Evolutionary conservation across 2,888 invertebrate species (phyloP).

Genomic region (Julus scandinavius): DNA sequence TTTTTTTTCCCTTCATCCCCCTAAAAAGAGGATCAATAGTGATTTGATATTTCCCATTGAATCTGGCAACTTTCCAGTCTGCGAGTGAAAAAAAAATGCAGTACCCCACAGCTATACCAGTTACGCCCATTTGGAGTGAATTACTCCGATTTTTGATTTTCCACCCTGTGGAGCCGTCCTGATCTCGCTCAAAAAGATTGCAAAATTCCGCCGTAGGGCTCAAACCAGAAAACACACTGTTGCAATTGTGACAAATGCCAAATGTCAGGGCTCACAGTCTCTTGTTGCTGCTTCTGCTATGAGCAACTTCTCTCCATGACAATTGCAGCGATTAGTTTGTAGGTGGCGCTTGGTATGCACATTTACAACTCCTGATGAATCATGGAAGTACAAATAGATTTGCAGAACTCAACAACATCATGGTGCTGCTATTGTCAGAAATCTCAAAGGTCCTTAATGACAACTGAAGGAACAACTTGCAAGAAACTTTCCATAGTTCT

Average conservation of each 20-base stretch:
- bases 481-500: too few species aligned
- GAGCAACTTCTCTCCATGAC: neutral
- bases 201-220: conserved; percentile 26
- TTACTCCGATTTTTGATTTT: conserved; percentile 47
- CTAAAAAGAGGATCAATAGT: conserved; percentile 28
- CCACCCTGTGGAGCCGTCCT: conserved; percentile 40
- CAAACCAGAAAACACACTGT: conserved; percentile 6
- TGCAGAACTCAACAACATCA: too few species aligned
- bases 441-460: too few species aligned
- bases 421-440: too few species aligned
- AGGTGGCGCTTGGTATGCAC: neutral
- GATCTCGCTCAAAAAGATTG: conserved; percentile 40
- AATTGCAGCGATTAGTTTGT: neutral
- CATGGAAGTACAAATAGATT: too few species aligned
- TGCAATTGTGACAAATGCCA: conserved; percentile 1
- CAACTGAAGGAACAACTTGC: too few species aligned
- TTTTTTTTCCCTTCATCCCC: neutral
- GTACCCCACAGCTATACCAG: conserved; percentile 17
- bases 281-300: neutral
- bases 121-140: conserved; percentile 47
- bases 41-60: conserved; percentile 40
- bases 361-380: neutral
- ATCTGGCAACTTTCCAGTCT: conserved; percentile 12
- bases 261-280: neutral
- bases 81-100: conserved; percentile 25